Conservation (phyloP, 2,113 vertebrate species). For the Psophia crepitans region DNA sequence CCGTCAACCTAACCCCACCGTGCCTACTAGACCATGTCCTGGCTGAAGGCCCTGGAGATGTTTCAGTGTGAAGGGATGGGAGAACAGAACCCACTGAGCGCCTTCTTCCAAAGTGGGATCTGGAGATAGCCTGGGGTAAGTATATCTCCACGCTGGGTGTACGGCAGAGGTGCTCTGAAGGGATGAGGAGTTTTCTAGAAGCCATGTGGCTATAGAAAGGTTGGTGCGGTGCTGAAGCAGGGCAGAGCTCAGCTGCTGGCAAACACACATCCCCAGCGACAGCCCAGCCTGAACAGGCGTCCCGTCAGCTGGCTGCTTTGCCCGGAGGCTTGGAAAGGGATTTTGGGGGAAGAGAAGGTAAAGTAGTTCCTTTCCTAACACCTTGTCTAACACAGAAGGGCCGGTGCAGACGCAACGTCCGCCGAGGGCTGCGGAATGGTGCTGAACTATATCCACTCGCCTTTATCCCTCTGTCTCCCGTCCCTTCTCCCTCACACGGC, state of each 20-base stretch:
- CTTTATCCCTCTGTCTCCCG: background rate
- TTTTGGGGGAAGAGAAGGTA: background rate
- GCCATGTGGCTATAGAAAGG: background rate
- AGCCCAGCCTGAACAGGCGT: background rate
- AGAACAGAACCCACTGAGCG: background rate
- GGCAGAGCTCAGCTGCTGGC: background rate
- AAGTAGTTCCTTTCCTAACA: background rate
- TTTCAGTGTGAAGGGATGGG: rapidly evolving
- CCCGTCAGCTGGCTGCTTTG: background rate
- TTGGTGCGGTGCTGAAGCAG: rapidly evolving
- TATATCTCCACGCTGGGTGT: rapidly evolving
- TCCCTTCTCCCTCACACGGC: rapidly evolving
- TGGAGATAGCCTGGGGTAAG: background rate
- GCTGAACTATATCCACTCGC: rapidly evolving
- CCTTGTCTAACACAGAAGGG: background rate
- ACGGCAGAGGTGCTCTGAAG: background rate
- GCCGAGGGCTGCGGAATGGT: rapidly evolving
- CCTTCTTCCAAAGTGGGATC: background rate
- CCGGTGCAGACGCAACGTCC: rapidly evolving
- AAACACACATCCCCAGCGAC: rapidly evolving
- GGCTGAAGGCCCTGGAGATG: background rate
- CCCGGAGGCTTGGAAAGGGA: background rate
- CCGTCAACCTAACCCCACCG: too few relatives aligned
- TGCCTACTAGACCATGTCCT: too few relatives aligned
- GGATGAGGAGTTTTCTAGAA: background rate